These are phyloP conservation scores for Callithrix jacchus DNA, from an alignment of 2,113 vertebrate species.

Conservation along the genomic window DNA sequence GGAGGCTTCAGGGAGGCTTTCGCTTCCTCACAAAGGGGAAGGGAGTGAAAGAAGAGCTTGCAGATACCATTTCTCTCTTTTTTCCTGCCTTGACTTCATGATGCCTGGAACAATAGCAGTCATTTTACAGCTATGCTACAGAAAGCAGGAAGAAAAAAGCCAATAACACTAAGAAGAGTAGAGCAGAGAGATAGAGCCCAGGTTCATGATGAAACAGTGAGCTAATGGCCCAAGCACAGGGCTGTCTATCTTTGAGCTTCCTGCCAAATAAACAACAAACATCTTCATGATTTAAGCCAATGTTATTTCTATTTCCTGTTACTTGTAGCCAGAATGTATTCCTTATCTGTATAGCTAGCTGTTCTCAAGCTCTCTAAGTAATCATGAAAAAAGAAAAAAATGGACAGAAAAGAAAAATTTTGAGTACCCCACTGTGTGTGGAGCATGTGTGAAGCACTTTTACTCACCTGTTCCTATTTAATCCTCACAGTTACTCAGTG, in stretches of 20 bases:
- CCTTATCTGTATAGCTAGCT: neutral
- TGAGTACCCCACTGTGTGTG: neutral
- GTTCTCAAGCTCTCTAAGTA: neutral
- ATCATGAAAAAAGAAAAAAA: slow-evolving; percentile 9
- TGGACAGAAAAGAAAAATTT: neutral
- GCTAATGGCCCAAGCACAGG: neutral
- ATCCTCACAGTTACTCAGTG: neutral
- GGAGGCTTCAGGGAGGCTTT: neutral
- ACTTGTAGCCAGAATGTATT: neutral
- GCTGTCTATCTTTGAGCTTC: neutral
- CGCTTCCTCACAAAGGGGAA: neutral
- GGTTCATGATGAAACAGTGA: neutral
- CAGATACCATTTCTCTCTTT: neutral
- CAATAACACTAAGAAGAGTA: neutral
- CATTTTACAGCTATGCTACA: neutral
- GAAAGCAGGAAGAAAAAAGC: neutral
- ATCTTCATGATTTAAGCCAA: neutral
- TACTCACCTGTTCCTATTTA: neutral
- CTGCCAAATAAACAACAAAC: neutral
- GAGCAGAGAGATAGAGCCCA: neutral
- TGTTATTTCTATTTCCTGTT: neutral
- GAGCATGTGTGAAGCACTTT: neutral
- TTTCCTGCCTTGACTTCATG: neutral
- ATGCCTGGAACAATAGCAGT: neutral
- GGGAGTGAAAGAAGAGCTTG: neutral